phyloP scores from a whole-genome alignment of 1,140 invertebrate species.

The Bombus turneri region DNA sequence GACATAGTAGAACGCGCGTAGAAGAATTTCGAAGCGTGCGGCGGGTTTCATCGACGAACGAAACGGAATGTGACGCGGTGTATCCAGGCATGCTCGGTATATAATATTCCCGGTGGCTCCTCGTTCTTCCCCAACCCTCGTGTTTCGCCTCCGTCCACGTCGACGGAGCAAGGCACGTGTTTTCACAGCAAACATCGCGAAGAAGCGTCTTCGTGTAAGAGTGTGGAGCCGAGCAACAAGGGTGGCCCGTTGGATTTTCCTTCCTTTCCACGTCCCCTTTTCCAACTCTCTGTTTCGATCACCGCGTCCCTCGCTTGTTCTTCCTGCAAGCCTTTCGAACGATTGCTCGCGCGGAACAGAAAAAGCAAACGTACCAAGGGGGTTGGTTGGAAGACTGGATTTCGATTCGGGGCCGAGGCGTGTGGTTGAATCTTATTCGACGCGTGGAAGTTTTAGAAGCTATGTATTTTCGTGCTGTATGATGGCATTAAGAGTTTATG shows the following conservation, averaged over 20 bases:
- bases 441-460: background rate
- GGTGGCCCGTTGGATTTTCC: constrained; percentile 16
- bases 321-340: constrained; percentile 31
- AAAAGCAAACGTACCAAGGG: constrained; percentile 35
- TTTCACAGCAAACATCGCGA: constrained; percentile 70
- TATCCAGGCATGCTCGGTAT: constrained; percentile 47
- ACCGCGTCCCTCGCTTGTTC: background rate
- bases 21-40: constrained; percentile 38
- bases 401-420: background rate
- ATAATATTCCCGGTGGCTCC: constrained; percentile 37
- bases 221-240: constrained; percentile 27
- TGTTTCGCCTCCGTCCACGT: constrained; percentile 27
- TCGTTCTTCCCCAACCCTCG: background rate
- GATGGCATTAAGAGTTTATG: too few relatives aligned
- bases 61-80: constrained; percentile 45
- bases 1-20: background rate
- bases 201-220: constrained; percentile 64
- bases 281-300: background rate
- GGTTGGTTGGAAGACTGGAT: background rate
- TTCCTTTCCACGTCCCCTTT: background rate
- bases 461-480: background rate
- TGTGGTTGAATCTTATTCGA: constrained; percentile 5
- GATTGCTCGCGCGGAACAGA: constrained; percentile 36
- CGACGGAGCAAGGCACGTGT: constrained; percentile 42
- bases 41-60: background rate